Percentiles rank a stretch among this genome's conserved stretches.
phyloP scores from a whole-genome alignment of 2,888 invertebrate species.

The Mermis nigrescens region DNA sequence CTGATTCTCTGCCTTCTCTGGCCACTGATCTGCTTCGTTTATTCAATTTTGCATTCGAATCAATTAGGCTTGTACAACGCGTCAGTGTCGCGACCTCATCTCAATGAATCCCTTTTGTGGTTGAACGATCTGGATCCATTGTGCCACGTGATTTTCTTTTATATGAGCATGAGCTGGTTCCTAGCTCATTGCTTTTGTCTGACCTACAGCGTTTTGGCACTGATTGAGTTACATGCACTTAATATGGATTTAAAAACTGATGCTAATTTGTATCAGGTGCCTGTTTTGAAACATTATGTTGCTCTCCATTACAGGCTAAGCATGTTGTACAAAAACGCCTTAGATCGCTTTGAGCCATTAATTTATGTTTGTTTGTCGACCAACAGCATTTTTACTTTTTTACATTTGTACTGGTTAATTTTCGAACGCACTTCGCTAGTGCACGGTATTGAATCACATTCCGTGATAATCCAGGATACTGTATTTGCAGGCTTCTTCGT shows the following conservation, averaged over 20 bases:
- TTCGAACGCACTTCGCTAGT: neutral
- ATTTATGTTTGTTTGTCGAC: neutral
- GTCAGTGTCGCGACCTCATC: neutral
- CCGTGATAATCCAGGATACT: too few species aligned
- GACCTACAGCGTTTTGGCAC: neutral
- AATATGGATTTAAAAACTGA: conserved; percentile 6
- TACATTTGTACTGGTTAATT: neutral
- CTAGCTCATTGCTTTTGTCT: neutral
- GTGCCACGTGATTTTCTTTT: neutral
- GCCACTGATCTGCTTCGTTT: neutral
- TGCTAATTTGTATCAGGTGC: conserved; percentile 8
- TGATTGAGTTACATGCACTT: neutral
- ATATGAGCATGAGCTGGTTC: neutral
- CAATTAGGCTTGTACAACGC: neutral
- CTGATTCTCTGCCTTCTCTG: neutral
- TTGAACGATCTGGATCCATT: neutral
- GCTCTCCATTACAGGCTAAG: conserved; percentile 2
- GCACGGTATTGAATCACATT: too few species aligned
- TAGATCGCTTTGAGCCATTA: neutral
- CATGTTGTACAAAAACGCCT: neutral
- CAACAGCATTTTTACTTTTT: neutral
- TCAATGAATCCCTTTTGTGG: neutral
- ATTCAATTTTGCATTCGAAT: neutral
- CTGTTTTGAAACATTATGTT: conserved; percentile 10
- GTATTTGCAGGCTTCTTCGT: neutral